Evolutionary conservation across 2,888 invertebrate species (phyloP).

Genomic region (Gastracanthus pulcherrimus): DNA sequence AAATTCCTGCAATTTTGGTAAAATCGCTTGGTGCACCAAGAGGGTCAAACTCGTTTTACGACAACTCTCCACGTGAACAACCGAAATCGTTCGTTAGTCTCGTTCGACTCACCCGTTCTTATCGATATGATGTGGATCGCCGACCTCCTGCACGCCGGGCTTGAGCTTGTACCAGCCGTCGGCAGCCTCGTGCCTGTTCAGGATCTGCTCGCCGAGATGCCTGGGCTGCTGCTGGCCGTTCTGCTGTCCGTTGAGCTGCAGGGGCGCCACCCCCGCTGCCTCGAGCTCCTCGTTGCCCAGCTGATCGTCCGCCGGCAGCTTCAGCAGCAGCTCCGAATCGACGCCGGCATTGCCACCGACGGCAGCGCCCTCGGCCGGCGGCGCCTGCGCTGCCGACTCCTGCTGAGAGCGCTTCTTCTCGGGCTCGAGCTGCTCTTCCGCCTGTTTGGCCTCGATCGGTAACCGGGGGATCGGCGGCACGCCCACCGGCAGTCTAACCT

Average conservation of each 20-base stretch:
- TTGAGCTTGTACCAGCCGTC: slow-evolving; percentile 50
- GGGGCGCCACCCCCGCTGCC: no score
- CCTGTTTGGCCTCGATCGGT: slow-evolving; percentile 63
- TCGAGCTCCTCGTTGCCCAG: background rate
- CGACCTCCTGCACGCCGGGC: slow-evolving; percentile 72
- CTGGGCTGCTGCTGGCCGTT: slow-evolving; percentile 18
- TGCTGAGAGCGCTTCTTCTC: no score
- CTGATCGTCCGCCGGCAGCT: background rate
- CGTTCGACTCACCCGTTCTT: slow-evolving; percentile 58
- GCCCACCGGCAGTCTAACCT: slow-evolving; percentile 70
- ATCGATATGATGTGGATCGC: slow-evolving; percentile 71
- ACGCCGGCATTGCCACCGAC: background rate
- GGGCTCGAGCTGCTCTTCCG: slow-evolving; percentile 49
- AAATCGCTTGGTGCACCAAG: no score
- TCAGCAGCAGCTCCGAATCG: background rate
- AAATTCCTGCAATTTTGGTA: no score
- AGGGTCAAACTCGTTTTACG: no score
- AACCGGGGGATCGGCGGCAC: slow-evolving; percentile 73
- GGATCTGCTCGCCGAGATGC: slow-evolving; percentile 64
- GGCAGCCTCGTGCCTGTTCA: slow-evolving; percentile 52
- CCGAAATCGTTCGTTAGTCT: background rate
- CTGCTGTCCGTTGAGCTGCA: background rate
- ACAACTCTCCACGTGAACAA: background rate
- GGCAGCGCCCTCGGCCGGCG: slow-evolving; percentile 50
- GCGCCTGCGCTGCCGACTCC: slow-evolving; percentile 58